phyloP scores from a whole-genome alignment of 2,797 vertebrate genomes.

The Centropyge bicolor region DNA sequence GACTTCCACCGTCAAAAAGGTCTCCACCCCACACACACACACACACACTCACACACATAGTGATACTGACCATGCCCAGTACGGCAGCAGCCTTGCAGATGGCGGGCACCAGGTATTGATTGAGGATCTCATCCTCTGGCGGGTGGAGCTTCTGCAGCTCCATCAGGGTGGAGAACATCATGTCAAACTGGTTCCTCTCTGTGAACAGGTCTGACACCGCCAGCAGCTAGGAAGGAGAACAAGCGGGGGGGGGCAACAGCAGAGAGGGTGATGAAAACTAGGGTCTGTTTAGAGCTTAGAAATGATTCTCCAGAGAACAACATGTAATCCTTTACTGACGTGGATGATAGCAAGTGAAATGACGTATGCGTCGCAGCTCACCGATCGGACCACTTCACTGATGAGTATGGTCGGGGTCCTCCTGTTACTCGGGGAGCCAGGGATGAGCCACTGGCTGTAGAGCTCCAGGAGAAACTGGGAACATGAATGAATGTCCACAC shows the following conservation, averaged over 20 bases:
- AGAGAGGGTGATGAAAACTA: not conserved
- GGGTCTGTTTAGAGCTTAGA: not conserved
- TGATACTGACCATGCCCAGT: slow-evolving; percentile 93
- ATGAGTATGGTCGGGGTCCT: slow-evolving; percentile 94
- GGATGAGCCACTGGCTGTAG: slow-evolving; percentile 97
- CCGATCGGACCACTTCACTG: slow-evolving; percentile 97
- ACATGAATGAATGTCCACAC: slow-evolving; percentile 98
- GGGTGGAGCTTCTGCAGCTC: slow-evolving; percentile 96
- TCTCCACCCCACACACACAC: not conserved
- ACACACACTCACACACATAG: too few species aligned
- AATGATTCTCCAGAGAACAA: not conserved
- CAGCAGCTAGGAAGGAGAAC: slow-evolving; percentile 86
- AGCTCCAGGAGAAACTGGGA: slow-evolving; percentile 98
- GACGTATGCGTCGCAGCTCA: slow-evolving; percentile 75
- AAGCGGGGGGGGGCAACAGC: not conserved
- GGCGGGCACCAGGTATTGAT: slow-evolving; percentile 96
- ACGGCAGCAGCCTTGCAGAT: slow-evolving; percentile 98
- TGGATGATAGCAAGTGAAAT: not conserved
- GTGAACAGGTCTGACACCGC: slow-evolving; percentile 99
- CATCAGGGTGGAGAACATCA: slow-evolving; percentile 95
- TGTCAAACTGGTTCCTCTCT: slow-evolving; percentile 98
- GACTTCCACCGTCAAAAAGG: not conserved
- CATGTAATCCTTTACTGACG: not conserved
- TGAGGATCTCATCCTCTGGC: slow-evolving; percentile 95
- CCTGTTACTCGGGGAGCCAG: slow-evolving; percentile 89